Evolutionary conservation across 2,113 vertebrate genomes (phyloP).

Genomic region (Nothobranchius furzeri): DNA sequence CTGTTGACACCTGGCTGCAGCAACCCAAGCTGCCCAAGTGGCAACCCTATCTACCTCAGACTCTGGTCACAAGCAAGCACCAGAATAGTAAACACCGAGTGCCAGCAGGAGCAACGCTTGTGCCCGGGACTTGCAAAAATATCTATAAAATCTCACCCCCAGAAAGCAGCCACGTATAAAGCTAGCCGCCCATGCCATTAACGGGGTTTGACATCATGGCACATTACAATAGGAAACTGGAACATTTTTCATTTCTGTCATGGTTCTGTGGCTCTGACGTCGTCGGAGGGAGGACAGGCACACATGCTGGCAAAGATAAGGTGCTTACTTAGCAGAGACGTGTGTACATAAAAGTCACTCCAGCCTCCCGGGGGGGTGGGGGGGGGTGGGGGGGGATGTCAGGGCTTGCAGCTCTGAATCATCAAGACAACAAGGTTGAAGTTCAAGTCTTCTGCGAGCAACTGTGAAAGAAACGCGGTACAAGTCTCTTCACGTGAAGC

Average conservation of each 20-base stretch:
- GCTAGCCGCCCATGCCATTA: constrained; percentile 40
- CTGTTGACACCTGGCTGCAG: constrained; percentile 51
- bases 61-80: constrained; percentile 73
- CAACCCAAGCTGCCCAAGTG: constrained; percentile 55
- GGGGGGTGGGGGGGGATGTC: constrained; percentile 6
- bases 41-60: constrained; percentile 81
- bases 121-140: constrained; percentile 79
- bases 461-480: not conserved
- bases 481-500: not conserved
- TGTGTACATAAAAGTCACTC: constrained; percentile 40
- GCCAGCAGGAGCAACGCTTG: constrained; percentile 72
- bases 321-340: constrained; percentile 22
- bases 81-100: constrained; percentile 89
- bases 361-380: constrained; percentile 15
- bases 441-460: not conserved
- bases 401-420: not conserved
- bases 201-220: constrained; percentile 56
- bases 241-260: constrained; percentile 30
- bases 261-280: constrained; percentile 36
- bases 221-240: constrained; percentile 42
- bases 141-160: constrained; percentile 78
- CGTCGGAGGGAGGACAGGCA: constrained; percentile 16
- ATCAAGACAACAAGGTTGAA: not conserved
- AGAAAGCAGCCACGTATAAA: constrained; percentile 53
- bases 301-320: constrained; percentile 57